Conservation (phyloP, 2,113 vertebrate species). For the Spheniscus mendiculus region DNA sequence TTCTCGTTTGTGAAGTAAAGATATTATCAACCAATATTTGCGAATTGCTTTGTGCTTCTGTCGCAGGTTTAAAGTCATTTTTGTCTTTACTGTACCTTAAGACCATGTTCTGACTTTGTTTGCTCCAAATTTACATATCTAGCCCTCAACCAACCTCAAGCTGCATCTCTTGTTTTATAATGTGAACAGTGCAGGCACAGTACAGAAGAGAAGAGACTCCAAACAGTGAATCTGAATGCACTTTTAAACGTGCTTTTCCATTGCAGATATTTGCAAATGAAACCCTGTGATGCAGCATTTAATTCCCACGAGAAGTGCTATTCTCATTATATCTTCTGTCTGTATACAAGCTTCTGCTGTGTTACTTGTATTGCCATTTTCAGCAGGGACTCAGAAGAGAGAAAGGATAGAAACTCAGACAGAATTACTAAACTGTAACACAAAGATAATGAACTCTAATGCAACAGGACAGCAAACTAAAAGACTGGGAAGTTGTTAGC, state of each 20-base stretch:
- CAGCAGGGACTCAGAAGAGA: conserved; percentile 52
- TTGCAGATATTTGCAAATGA: conserved; percentile 66
- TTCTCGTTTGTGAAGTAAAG: neutral
- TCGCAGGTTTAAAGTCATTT: neutral
- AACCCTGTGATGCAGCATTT: conserved; percentile 49
- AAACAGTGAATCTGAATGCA: conserved; percentile 49
- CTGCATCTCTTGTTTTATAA: neutral
- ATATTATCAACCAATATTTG: neutral
- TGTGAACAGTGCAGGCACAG: neutral
- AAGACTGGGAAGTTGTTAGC: conserved; percentile 64
- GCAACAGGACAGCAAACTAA: conserved; percentile 71
- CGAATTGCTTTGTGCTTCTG: neutral
- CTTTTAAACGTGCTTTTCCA: conserved; percentile 50
- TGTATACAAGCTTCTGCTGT: conserved; percentile 62
- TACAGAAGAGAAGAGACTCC: neutral
- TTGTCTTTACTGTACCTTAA: neutral
- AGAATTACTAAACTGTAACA: conserved; percentile 71
- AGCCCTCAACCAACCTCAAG: neutral
- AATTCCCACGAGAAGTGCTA: conserved; percentile 63
- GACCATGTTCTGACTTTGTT: neutral
- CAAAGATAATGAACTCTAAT: conserved; percentile 72
- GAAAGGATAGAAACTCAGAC: conserved; percentile 66
- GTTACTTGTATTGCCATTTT: conserved; percentile 70
- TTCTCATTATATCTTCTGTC: conserved; percentile 66
- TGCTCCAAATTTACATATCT: neutral